Conservation (phyloP, 2,888 invertebrate genomes). For the Hypolimnas misippus region DNA sequence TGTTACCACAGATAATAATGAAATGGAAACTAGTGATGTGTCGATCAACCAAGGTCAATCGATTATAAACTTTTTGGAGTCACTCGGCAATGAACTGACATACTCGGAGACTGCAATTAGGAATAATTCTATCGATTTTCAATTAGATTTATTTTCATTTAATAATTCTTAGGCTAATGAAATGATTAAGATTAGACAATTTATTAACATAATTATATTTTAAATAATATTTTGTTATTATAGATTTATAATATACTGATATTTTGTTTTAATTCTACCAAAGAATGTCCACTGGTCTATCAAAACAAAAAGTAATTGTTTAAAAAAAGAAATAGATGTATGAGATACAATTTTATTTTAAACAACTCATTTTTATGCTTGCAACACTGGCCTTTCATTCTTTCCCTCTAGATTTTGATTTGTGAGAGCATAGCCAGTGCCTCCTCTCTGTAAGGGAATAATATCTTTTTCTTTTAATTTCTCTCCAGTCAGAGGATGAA, state of each 20-base stretch:
- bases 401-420: constrained; percentile 93
- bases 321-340: too few relatives aligned
- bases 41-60: constrained; percentile 62
- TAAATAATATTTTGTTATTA: constrained; percentile 35
- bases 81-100: constrained; percentile 67
- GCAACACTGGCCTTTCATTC: constrained; percentile 92
- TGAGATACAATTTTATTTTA: neutral
- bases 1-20: constrained; percentile 36
- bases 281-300: neutral
- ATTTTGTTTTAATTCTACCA: constrained; percentile 27
- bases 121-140: constrained; percentile 71
- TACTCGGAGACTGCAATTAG: constrained; percentile 75
- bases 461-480: constrained; percentile 95
- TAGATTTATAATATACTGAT: constrained; percentile 24
- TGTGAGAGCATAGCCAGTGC: constrained; percentile 96
- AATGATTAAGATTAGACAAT: constrained; percentile 25
- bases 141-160: constrained; percentile 75
- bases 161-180: constrained; percentile 53
- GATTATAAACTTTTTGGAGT: constrained; percentile 74
- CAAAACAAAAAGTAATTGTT: too few relatives aligned
- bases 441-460: constrained; percentile 96
- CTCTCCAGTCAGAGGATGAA: constrained; percentile 95
- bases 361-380: constrained; percentile 83
- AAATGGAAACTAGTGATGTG: constrained; percentile 29
- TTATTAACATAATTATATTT: constrained; percentile 29